phyloP scores from a whole-genome alignment of 2,888 invertebrate species.

The Melinaea marsaeus region DNA sequence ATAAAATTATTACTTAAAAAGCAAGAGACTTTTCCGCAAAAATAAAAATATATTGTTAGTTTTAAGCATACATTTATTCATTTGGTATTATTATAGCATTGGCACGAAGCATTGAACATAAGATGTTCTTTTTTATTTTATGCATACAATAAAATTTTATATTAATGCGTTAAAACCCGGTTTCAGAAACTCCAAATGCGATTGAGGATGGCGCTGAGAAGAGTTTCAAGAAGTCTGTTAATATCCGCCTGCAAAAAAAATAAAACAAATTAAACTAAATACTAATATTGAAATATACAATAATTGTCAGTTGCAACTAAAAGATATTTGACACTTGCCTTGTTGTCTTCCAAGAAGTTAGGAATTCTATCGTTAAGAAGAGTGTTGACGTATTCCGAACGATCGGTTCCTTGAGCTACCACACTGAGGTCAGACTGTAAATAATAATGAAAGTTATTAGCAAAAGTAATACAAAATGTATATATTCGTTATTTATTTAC shows the following conservation, averaged over 20 bases:
- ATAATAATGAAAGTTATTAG: neutral
- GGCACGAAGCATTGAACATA: too few relatives aligned
- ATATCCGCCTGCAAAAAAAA: slow-evolving; percentile 22
- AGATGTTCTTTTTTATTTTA: too few relatives aligned
- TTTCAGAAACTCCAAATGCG: neutral
- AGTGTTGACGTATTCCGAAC: slow-evolving; percentile 15
- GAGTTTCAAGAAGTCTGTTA: slow-evolving; percentile 16
- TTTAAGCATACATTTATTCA: too few relatives aligned
- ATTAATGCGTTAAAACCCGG: neutral
- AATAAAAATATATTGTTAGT: too few relatives aligned
- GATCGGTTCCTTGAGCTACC: slow-evolving; percentile 7
- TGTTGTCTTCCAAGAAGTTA: slow-evolving; percentile 9
- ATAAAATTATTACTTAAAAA: too few relatives aligned
- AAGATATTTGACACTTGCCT: slow-evolving; percentile 17
- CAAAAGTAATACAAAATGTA: neutral
- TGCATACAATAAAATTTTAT: neutral
- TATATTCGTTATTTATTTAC: neutral
- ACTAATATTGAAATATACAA: neutral
- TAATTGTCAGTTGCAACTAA: neutral
- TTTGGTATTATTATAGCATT: too few relatives aligned
- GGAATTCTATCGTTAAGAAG: slow-evolving; percentile 17
- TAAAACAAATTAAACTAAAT: neutral
- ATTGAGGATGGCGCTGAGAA: slow-evolving; percentile 18
- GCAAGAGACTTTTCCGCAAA: too few relatives aligned
- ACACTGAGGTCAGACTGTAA: slow-evolving; percentile 22